Evolutionary conservation across 2,113 vertebrate genomes (phyloP).

Genomic region (Ornithorhynchus anatinus): DNA sequence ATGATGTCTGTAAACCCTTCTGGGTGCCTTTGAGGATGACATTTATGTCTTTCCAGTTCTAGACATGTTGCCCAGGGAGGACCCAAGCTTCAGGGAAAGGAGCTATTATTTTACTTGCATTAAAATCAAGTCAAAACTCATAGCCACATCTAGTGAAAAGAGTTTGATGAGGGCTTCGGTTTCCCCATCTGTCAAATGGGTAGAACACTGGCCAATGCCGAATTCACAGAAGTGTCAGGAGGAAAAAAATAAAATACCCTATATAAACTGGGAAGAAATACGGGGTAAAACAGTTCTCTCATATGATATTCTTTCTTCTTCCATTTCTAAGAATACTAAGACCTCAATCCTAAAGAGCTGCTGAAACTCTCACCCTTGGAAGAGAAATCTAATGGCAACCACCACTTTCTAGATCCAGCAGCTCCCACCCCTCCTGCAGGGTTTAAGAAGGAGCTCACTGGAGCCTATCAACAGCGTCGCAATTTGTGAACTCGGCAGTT

Average conservation of each 20-base stretch:
- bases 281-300: slow-evolving; percentile 6
- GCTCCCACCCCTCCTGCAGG: background rate
- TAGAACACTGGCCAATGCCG: too few relatives aligned
- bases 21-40: too few relatives aligned
- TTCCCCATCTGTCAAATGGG: too few relatives aligned
- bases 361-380: background rate
- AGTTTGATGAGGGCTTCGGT: too few relatives aligned
- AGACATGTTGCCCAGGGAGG: too few relatives aligned
- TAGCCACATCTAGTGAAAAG: too few relatives aligned
- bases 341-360: background rate
- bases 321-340: background rate
- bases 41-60: too few relatives aligned
- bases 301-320: background rate
- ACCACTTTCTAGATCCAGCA: background rate
- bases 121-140: too few relatives aligned
- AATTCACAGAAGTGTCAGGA: too few relatives aligned
- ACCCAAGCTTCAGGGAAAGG: too few relatives aligned
- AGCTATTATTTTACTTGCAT: too few relatives aligned
- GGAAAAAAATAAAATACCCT: background rate
- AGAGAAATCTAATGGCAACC: background rate
- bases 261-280: rapidly evolving
- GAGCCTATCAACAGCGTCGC: background rate
- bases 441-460: background rate
- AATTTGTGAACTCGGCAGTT: background rate
- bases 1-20: too few relatives aligned